Percentiles rank a stretch among this genome's conserved stretches.
Conservation (phyloP, 2,888 invertebrate species). For the Hylaea fasciaria region DNA sequence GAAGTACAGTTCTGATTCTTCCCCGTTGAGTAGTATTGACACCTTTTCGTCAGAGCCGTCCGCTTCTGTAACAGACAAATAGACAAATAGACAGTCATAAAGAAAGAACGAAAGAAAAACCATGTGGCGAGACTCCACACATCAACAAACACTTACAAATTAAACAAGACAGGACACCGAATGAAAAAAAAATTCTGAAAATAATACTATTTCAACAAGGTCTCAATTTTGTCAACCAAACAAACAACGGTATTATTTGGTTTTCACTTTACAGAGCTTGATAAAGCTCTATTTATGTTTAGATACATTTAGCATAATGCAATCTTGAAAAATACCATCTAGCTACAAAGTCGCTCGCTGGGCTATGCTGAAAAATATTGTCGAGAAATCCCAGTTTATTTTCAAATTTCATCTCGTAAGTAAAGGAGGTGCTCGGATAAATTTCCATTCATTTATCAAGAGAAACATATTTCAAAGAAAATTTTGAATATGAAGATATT, state of each 20-base stretch:
- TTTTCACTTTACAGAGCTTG: no score
- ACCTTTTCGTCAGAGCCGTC: slow-evolving; percentile 93
- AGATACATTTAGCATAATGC: slow-evolving; percentile 1
- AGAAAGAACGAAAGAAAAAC: no score
- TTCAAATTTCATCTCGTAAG: slow-evolving; percentile 14
- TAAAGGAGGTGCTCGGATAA: neutral
- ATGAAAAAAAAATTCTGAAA: no score
- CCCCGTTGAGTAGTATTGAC: slow-evolving; percentile 96
- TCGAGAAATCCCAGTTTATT: slow-evolving; percentile 32
- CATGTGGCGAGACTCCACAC: no score
- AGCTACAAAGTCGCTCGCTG: neutral
- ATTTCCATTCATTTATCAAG: neutral
- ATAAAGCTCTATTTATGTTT: neutral
- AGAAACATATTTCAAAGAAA: neutral
- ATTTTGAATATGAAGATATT: no score
- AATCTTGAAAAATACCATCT: slow-evolving; percentile 17
- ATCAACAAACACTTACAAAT: no score
- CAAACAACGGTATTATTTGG: no score
- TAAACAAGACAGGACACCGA: no score
- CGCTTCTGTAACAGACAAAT: slow-evolving; percentile 83
- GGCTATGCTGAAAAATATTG: neutral
- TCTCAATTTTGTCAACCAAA: no score
- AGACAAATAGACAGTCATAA: no score
- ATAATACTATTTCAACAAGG: no score
- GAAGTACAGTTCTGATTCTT: slow-evolving; percentile 96